Base-by-base conservation (phyloP, 2,797 vertebrate genomes). In the Sebastes oblongus region DNA sequence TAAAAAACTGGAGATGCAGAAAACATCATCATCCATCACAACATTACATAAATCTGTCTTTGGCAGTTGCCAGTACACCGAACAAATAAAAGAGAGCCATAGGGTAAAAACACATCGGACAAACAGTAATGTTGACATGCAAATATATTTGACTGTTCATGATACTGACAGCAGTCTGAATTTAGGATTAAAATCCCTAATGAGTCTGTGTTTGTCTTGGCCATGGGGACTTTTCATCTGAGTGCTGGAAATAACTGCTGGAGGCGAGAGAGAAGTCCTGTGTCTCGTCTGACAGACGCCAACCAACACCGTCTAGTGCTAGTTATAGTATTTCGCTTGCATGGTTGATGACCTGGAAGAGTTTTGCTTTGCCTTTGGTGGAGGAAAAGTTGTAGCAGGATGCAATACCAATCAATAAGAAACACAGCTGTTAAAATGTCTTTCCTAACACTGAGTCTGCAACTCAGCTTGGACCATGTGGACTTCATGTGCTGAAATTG, bases 201-300 rank as follows among this genome's bases (percentile, higher is more conserved):
- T 60, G 10, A 73, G 59, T 42, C n/a, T 80, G 50, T 50, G 16
- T 82, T 64, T 70, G 27, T 81, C 52, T 67, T 55, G 14, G 52
- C 56, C 30, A 24, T 20, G 4, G 32, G 24, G 34, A 42, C 50
- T 55, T 64, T 46, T 24, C 56, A 65, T n/a, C 30, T 58, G 29
- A 78, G 13, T 4, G 13, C 60, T 72, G 11, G 10, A 72, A 78
- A 76, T 76, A 66, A 77, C 30, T 60, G 36, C 66, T 72, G 34
- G 36, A 34, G 16, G 16, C 16, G 0, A 58, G n/a, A 56, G 8
- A 75, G 14, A 78, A 52, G 24, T 25, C 18, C 20, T 27, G 16
- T 39, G 24, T 56, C 14, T 18, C 20, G 18, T 39, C 50, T 14
- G 29, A 46, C 25, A 73, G 22, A 61, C 46, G 30, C n/a, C 18